Evolutionary conservation across 2,113 vertebrate genomes (phyloP), one percentile per base, ranked within the genome.

Genomic region (Xiphophorus hellerii): DNA sequence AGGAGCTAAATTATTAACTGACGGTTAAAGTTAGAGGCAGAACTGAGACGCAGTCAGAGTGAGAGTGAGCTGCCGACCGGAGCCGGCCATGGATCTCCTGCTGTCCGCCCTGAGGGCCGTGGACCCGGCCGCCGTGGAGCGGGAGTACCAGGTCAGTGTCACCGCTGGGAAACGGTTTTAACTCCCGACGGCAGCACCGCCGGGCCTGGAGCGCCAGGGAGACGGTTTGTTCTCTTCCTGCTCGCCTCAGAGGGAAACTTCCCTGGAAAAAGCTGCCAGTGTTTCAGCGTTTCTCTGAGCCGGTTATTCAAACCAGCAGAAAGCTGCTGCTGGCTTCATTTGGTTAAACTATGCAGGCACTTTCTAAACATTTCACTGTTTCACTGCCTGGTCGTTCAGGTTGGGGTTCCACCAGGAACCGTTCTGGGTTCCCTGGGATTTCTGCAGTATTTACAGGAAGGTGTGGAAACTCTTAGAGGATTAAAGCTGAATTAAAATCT

Each of bases 141-240:
- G 84, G 69, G 80, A 87, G 63, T 89, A 68, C 83, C 82, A 0
- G 3, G 88, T 85, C 67, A 85, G 86, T 84, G 10, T 70, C 42
- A 14, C 12, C 35, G 10, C 35, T 10, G 35, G 35, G 11, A 37
- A 37, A 37, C 35, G 33, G 8, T 9, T 35, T 35, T 35, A 35
- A 35, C 1, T 35, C 33, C 33, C 2, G 9, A 2, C 33, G 33
- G 33, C 33, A 9, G 33, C 33, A 35, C 7, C 33, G 1, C 35
- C 2, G 35, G 35, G 10, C 35, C 35, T 11, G 35, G 35, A 37
- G 35, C 35, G 2, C 11, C 35, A 0, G 35, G 35, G 10, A 11
- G 2, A 37, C 35, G 10, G 9, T 37, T 12, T 64, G 9, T 11
- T 33, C 30, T 5, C 29, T 22, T 64, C 51, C 51, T 25, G 27